These are phyloP conservation scores for Epirrita christyi DNA, from an alignment of 2,888 invertebrate genomes.

Conservation along the genomic window DNA sequence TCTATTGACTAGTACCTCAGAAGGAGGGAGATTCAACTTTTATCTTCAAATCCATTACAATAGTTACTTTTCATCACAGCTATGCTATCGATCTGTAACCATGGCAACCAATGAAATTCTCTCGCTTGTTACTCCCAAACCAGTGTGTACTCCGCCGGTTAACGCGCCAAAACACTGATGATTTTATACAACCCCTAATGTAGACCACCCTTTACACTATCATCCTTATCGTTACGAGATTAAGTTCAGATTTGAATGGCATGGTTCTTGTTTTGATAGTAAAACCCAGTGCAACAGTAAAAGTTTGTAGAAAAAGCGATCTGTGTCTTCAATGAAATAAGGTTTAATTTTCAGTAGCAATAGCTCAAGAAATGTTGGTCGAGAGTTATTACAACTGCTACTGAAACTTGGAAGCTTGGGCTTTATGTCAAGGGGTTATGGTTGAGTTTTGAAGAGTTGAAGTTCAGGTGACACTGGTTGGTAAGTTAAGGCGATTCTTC, in stretches of 20 bases:
- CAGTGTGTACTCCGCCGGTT: constrained; percentile 12
- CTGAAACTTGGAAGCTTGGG: not conserved
- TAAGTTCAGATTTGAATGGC: not conserved
- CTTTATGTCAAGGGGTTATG: not conserved
- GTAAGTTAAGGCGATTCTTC: constrained; percentile 25
- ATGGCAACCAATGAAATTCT: constrained; percentile 21
- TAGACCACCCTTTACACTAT: not conserved
- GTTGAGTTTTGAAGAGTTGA: not conserved
- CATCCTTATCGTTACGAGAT: not conserved
- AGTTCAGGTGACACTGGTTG: constrained; percentile 12
- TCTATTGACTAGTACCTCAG: too few relatives aligned
- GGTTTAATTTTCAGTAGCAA: not conserved
- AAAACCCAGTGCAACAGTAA: not conserved
- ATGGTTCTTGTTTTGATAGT: not conserved
- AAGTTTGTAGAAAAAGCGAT: not conserved
- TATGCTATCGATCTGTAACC: constrained; percentile 23
- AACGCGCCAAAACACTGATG: constrained; percentile 11
- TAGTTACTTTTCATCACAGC: too few relatives aligned
- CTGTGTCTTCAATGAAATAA: not conserved
- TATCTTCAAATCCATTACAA: not conserved
- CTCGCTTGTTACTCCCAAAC: constrained; percentile 16
- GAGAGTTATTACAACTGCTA: not conserved
- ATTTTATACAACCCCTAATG: not conserved
- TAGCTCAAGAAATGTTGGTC: not conserved
- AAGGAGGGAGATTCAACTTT: too few relatives aligned